Evolutionary conservation across 30 jellyfish, hydroid and myxozoan genomes (phyloP).

Genomic region (Pseudorhiza aurosa): DNA sequence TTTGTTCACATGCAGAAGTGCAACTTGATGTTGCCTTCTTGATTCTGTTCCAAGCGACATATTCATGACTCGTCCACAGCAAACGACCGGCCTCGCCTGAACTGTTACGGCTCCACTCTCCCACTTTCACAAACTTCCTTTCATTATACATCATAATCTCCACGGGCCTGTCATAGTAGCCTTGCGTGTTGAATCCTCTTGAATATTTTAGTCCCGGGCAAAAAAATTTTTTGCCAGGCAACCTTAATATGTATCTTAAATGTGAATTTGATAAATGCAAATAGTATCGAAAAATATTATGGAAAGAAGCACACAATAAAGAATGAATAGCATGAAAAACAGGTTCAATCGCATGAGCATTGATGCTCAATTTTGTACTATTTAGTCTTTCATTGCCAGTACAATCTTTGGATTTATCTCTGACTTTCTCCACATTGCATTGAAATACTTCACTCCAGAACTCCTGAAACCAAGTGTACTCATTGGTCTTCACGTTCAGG

Average conservation of each 20-base stretch:
- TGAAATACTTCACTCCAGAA: slow-evolving; percentile 79
- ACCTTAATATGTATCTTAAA: too few species aligned
- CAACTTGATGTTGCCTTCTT: slow-evolving; percentile 50
- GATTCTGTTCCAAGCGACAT: slow-evolving; percentile 32
- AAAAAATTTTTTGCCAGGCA: too few species aligned
- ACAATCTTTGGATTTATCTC: neutral
- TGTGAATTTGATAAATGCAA: too few species aligned
- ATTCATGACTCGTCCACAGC: neutral
- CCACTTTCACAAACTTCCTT: slow-evolving; percentile 14
- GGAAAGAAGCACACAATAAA: slow-evolving; percentile 58
- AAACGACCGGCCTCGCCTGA: neutral
- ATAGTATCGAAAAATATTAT: slow-evolving; percentile 14
- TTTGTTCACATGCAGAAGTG: slow-evolving; percentile 66
- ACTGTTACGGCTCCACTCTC: slow-evolving; percentile 6
- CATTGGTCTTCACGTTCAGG: slow-evolving; percentile 32
- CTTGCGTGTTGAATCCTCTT: slow-evolving; percentile 13
- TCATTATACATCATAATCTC: slow-evolving; percentile 33
- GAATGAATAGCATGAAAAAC: slow-evolving; percentile 69
- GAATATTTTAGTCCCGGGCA: slow-evolving; percentile 26
- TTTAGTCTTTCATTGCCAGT: slow-evolving; percentile 59
- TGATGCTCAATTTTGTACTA: neutral
- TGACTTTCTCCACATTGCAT: slow-evolving; percentile 29
- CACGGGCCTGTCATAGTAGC: slow-evolving; percentile 8
- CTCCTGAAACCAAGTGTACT: slow-evolving; percentile 59
- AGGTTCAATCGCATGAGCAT: slow-evolving; percentile 45